These are phyloP conservation scores for Strix aluco DNA, from an alignment of 2,113 vertebrate genomes.

Conservation along the genomic window DNA sequence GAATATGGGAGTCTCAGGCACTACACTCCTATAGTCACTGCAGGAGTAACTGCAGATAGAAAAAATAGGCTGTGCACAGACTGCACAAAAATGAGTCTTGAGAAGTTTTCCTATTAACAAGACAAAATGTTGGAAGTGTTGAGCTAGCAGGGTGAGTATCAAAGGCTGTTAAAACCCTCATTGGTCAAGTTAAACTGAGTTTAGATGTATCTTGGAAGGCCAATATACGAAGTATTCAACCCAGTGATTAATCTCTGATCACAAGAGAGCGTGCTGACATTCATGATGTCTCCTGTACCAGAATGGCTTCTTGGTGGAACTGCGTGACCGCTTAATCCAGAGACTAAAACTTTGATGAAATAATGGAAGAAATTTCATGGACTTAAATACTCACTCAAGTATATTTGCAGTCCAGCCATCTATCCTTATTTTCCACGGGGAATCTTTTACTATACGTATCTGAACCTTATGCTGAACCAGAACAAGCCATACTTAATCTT, in stretches of 20 bases:
- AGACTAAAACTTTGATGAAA: background rate
- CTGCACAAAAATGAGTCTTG: background rate
- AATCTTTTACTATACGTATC: background rate
- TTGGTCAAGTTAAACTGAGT: background rate
- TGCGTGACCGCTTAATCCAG: background rate
- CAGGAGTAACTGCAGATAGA: background rate
- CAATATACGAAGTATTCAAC: background rate
- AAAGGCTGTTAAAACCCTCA: background rate
- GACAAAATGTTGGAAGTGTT: background rate
- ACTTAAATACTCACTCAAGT: background rate
- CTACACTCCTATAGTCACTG: background rate
- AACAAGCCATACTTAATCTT: background rate
- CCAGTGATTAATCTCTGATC: background rate
- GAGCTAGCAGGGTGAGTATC: background rate
- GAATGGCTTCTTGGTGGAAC: background rate
- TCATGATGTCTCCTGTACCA: background rate
- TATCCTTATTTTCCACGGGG: background rate
- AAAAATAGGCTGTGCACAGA: background rate
- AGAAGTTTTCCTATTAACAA: background rate
- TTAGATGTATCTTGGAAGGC: background rate
- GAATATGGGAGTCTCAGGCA: background rate
- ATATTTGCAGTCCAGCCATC: background rate
- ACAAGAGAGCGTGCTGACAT: rapidly evolving
- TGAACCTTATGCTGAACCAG: background rate
- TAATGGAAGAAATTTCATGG: background rate